These are phyloP conservation scores for Nineta flava DNA, from an alignment of 2,888 invertebrate species.

Conservation along the genomic window DNA sequence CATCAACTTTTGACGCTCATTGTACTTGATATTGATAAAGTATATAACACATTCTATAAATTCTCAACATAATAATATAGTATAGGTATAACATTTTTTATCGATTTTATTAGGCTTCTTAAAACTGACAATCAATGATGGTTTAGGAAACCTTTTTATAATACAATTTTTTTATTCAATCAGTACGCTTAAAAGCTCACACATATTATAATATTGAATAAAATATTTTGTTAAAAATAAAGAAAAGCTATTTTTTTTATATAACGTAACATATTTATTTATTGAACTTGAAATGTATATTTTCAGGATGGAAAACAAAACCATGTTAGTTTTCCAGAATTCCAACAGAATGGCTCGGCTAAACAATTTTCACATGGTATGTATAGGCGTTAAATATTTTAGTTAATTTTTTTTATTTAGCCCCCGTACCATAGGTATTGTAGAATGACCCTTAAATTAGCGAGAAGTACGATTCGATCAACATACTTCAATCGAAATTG, in stretches of 20 bases:
- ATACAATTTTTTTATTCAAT: background rate
- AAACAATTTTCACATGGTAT: slow-evolving; percentile 79
- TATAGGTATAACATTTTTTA: no score
- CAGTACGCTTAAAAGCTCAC: no score
- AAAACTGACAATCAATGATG: background rate
- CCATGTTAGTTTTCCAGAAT: slow-evolving; percentile 79
- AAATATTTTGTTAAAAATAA: background rate
- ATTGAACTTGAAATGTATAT: no score
- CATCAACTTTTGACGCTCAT: no score
- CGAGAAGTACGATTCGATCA: background rate
- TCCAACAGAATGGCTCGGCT: slow-evolving; percentile 76
- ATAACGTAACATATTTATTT: slow-evolving; percentile 7
- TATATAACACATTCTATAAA: no score
- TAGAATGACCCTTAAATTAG: background rate
- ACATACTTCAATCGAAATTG: background rate
- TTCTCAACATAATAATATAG: no score
- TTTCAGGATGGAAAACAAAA: slow-evolving; percentile 71
- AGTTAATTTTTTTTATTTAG: background rate
- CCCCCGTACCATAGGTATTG: no score
- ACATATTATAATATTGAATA: no score
- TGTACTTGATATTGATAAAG: no score
- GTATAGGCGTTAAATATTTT: slow-evolving; percentile 8
- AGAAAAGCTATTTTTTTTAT: background rate
- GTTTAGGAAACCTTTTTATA: background rate
- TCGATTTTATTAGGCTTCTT: no score